phyloP scores from a whole-genome alignment of 2,797 vertebrate species.

The Eulemur mongoz region DNA sequence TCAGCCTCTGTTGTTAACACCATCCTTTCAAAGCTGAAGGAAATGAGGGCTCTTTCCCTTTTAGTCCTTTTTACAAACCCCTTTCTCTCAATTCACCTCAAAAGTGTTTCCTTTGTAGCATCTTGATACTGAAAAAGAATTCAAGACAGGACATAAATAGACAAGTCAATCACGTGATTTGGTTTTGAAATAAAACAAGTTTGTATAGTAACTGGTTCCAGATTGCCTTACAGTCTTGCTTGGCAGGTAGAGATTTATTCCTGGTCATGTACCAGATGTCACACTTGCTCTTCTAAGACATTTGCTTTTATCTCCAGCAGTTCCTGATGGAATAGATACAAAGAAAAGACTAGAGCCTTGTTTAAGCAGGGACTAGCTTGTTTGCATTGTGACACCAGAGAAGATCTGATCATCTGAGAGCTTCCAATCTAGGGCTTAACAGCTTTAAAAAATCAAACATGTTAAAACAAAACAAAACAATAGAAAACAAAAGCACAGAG shows the following conservation, averaged over 20 bases:
- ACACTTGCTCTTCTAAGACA: constrained; percentile 80
- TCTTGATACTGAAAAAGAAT: constrained; percentile 69
- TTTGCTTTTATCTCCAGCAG: constrained; percentile 81
- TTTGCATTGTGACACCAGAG: constrained; percentile 71
- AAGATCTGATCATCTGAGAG: constrained; percentile 71
- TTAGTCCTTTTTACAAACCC: constrained; percentile 10
- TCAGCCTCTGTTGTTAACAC: neutral
- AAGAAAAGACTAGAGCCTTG: constrained; percentile 78
- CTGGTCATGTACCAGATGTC: constrained; percentile 82
- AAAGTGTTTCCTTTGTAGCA: constrained; percentile 72
- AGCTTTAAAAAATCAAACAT: constrained; percentile 70
- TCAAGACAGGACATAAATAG: constrained; percentile 64
- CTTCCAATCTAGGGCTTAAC: constrained; percentile 70
- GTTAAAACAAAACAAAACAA: constrained; percentile 37
- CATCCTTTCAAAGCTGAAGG: neutral
- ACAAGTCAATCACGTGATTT: constrained; percentile 78
- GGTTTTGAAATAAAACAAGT: constrained; percentile 79
- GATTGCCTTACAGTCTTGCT: constrained; percentile 75
- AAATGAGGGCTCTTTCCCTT: constrained; percentile 51
- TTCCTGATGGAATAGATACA: constrained; percentile 77
- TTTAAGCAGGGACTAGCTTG: constrained; percentile 68
- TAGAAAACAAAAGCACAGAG: neutral
- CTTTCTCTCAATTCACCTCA: constrained; percentile 35
- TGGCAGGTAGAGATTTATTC: constrained; percentile 85
- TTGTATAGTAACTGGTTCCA: constrained; percentile 77